Conservation (phyloP, 2,888 invertebrate genomes). For the Drosophila meridiana region DNA sequence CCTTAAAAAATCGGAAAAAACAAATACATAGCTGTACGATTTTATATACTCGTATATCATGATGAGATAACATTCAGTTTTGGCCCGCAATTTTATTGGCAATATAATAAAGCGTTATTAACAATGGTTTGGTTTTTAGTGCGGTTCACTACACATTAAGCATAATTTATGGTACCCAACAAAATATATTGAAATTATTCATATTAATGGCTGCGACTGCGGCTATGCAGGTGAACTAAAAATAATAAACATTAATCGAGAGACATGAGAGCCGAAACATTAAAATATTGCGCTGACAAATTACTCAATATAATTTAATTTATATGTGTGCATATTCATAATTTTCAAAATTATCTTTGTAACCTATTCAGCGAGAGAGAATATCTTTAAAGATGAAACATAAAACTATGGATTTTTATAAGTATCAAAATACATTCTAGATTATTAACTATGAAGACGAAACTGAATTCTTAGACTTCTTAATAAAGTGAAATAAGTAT, state of each 20-base stretch:
- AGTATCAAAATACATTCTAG: too few relatives aligned
- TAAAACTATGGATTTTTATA: neutral
- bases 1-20: neutral
- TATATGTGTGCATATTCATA: neutral
- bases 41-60: constrained; percentile 24
- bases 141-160: constrained; percentile 45
- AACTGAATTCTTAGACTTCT: too few relatives aligned
- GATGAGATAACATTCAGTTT: constrained; percentile 50
- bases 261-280: neutral
- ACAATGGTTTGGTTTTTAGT: constrained; percentile 48
- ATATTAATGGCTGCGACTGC: constrained; percentile 32
- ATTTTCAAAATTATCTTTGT: neutral
- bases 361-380: neutral
- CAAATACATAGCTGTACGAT: constrained; percentile 8
- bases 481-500: too few relatives aligned
- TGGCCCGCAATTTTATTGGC: constrained; percentile 48
- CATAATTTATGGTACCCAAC: constrained; percentile 42
- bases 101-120: constrained; percentile 55
- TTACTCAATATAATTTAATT: constrained; percentile 23
- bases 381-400: neutral
- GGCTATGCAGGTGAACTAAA: constrained; percentile 43
- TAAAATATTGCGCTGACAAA: constrained; percentile 30
- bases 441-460: too few relatives aligned
- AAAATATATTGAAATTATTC: constrained; percentile 48
- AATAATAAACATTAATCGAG: constrained; percentile 23